Percentiles rank a stretch among this genome's conserved stretches.
Conservation (phyloP, 2,797 vertebrate species). For the Melanotaenia trifasciata region DNA sequence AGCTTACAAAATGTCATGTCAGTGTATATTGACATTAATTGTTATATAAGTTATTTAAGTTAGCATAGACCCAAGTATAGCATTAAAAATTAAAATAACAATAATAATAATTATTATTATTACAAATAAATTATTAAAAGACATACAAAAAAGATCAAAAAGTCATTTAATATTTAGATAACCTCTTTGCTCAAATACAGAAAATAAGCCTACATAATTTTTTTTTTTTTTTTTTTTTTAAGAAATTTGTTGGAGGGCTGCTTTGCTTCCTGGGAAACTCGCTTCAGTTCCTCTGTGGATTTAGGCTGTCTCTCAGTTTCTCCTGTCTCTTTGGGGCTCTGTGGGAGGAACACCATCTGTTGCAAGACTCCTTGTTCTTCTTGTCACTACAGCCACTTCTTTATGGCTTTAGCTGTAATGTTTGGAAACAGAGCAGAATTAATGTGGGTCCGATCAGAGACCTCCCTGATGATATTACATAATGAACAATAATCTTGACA, state of each 20-base stretch:
- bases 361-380: slow-evolving; percentile 5
- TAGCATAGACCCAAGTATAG: too few species aligned
- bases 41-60: too few species aligned
- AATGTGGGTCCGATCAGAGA: slow-evolving; percentile 21
- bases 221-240: too few species aligned
- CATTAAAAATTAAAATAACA: too few species aligned
- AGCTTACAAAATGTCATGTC: too few species aligned
- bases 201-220: too few species aligned
- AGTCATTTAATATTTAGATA: too few species aligned
- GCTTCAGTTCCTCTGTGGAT: neutral
- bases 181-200: too few species aligned
- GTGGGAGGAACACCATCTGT: neutral
- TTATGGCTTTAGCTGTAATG: neutral
- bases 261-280: slow-evolving; percentile 1
- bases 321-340: neutral
- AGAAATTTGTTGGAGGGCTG: neutral
- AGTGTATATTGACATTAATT: too few species aligned
- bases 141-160: too few species aligned
- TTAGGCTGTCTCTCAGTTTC: neutral
- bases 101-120: too few species aligned
- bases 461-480: neutral
- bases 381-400: slow-evolving; percentile 1
- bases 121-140: too few species aligned
- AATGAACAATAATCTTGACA: neutral
- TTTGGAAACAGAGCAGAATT: slow-evolving; percentile 4